These are phyloP conservation scores for Ophioderma brevispina DNA, from an alignment of 35 echinoderm and acorn worm species.

Conservation along the genomic window DNA sequence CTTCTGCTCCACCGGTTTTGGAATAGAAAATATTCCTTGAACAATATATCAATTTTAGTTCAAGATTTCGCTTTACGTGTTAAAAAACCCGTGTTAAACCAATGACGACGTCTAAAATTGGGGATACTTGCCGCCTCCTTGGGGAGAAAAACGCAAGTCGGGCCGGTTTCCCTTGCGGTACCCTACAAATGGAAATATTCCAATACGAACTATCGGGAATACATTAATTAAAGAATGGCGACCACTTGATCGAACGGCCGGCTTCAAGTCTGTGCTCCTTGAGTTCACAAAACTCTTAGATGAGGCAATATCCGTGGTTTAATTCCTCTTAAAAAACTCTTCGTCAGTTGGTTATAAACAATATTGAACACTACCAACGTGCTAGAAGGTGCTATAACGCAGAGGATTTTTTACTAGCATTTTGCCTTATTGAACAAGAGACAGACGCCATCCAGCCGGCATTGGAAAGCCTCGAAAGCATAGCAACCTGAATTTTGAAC, in stretches of 20 bases:
- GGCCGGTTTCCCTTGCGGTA: too few relatives aligned
- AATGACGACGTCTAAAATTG: too few relatives aligned
- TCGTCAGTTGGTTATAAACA: conserved; percentile 82
- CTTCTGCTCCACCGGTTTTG: too few relatives aligned
- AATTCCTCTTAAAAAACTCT: conserved; percentile 65
- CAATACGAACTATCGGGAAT: neutral
- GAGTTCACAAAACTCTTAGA: conserved; percentile 33
- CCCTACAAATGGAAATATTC: too few relatives aligned
- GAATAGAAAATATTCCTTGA: too few relatives aligned
- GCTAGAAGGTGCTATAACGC: conserved; percentile 61
- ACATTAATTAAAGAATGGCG: neutral
- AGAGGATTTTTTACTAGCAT: conserved; percentile 74
- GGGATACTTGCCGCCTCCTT: too few relatives aligned
- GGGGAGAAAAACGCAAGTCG: too few relatives aligned
- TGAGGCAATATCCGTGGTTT: conserved; percentile 65
- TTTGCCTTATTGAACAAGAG: conserved; percentile 92
- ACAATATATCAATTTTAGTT: too few relatives aligned
- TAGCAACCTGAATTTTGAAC: conserved; percentile 76
- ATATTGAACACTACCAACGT: conserved; percentile 91
- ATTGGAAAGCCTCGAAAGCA: conserved; percentile 77
- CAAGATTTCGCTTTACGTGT: too few relatives aligned
- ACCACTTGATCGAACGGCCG: neutral
- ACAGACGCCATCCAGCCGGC: conserved; percentile 85
- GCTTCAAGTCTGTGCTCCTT: neutral
- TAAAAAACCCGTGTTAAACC: too few relatives aligned